Evolutionary conservation across 92 coral and sea anemone genomes (phyloP).

Genomic region (Palythoa heliodiscus): DNA sequence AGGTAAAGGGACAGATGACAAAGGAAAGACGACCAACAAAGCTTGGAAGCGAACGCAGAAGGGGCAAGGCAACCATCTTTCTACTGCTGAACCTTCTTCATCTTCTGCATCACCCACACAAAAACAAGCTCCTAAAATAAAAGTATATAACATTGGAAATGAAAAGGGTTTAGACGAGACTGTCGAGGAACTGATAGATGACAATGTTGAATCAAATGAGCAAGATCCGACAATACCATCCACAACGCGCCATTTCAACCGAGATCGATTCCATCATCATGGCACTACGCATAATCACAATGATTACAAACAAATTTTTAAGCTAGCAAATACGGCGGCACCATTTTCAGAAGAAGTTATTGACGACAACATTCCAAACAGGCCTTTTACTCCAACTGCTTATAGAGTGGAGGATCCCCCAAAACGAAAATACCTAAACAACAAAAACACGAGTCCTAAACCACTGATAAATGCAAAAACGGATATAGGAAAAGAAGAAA

Average conservation of each 20-base stretch:
- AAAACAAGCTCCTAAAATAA: not conserved
- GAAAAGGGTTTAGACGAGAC: not conserved
- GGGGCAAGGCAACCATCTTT: not conserved
- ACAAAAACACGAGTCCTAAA: not conserved
- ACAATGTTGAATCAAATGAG: not conserved
- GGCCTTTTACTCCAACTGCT: slow-evolving; percentile 19
- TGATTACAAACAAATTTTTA: not conserved
- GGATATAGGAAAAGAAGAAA: not conserved
- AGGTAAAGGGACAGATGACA: not conserved
- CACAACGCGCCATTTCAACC: not conserved
- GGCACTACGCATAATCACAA: not conserved
- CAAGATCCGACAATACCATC: not conserved
- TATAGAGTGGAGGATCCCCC: not conserved
- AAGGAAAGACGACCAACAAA: not conserved
- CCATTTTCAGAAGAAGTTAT: slow-evolving; percentile 23
- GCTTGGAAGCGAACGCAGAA: not conserved
- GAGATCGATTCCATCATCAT: not conserved
- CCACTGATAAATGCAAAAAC: not conserved
- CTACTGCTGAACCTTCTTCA: not conserved
- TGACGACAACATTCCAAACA: slow-evolving; percentile 25
- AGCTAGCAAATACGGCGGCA: not conserved
- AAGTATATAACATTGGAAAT: not conserved
- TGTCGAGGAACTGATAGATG: slow-evolving; percentile 24
- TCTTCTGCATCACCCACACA: not conserved
- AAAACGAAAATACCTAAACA: not conserved